These are phyloP conservation scores for Aspidiotus destructor DNA, from an alignment of 2,888 invertebrate species.

Conservation along the genomic window DNA sequence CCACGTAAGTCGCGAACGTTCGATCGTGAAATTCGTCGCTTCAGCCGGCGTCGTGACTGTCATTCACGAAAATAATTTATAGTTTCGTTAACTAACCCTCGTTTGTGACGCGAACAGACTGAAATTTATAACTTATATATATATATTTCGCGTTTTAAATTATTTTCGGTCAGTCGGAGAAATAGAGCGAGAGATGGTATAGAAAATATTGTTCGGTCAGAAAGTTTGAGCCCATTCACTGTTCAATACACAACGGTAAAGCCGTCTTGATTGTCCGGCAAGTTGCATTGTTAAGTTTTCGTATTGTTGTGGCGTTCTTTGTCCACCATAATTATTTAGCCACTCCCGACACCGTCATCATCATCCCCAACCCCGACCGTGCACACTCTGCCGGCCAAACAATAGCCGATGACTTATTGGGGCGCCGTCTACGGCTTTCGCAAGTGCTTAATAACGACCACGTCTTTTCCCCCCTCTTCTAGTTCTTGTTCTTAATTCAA, in stretches of 20 bases:
- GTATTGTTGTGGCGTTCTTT: slow-evolving; percentile 31
- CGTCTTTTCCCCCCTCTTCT: slow-evolving; percentile 28
- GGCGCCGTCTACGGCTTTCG: slow-evolving; percentile 32
- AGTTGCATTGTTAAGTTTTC: slow-evolving; percentile 32
- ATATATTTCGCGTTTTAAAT: slow-evolving; percentile 8
- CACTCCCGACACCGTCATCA: slow-evolving; percentile 20
- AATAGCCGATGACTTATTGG: slow-evolving; percentile 33
- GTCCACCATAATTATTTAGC: slow-evolving; percentile 32
- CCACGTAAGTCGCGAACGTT: too few relatives aligned
- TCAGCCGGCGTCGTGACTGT: too few relatives aligned
- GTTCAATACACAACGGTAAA: slow-evolving; percentile 26
- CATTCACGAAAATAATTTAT: too few relatives aligned
- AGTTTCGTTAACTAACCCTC: too few relatives aligned
- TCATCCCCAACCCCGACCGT: slow-evolving; percentile 12
- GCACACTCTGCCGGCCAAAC: slow-evolving; percentile 21
- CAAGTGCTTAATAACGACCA: slow-evolving; percentile 32
- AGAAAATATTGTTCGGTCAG: slow-evolving; percentile 19
- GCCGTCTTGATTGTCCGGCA: slow-evolving; percentile 32
- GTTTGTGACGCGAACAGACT: too few relatives aligned
- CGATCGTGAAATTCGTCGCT: too few relatives aligned
- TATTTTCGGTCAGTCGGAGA: slow-evolving; percentile 22
- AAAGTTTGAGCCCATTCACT: slow-evolving; percentile 25
- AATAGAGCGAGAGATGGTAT: neutral
- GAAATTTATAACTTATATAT: neutral
- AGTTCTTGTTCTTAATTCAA: slow-evolving; percentile 31